Evolutionary conservation across 2,888 invertebrate genomes (phyloP).

Genomic region (Ophion ventricosus): DNA sequence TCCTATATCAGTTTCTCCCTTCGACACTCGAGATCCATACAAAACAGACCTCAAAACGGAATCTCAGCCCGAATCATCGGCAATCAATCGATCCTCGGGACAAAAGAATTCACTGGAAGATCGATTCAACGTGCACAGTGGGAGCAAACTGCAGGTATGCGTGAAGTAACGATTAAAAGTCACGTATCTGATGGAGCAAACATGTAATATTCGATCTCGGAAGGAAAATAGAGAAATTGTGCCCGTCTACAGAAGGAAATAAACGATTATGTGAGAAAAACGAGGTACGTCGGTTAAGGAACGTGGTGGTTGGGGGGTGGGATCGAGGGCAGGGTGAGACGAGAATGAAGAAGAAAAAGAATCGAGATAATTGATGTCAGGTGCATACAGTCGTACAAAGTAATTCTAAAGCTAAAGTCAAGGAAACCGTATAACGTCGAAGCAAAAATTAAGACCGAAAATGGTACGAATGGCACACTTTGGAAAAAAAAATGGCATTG

Average conservation of each 20-base stretch:
- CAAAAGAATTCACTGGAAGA: not conserved
- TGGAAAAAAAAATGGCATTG: not conserved
- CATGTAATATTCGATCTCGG: slow-evolving; percentile 37
- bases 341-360: not conserved
- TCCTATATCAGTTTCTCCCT: too few species aligned
- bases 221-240: slow-evolving; percentile 43
- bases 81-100: not conserved
- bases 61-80: not conserved
- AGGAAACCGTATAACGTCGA: not conserved
- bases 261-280: slow-evolving; percentile 50
- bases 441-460: not conserved
- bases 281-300: slow-evolving; percentile 6
- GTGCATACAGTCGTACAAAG: not conserved
- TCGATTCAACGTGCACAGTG: not conserved
- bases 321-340: slow-evolving; percentile 28
- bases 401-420: slow-evolving; percentile 2
- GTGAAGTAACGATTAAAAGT: slow-evolving; percentile 32
- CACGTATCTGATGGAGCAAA: slow-evolving; percentile 25
- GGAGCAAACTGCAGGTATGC: slow-evolving; percentile 3
- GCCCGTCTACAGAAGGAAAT: slow-evolving; percentile 44
- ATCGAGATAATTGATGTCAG: not conserved
- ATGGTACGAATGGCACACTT: not conserved
- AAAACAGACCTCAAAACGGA: not conserved
- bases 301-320: slow-evolving; percentile 44
- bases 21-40: not conserved